A percentile compares a stretch with the other conserved stretches of the same genome.
These are phyloP conservation scores for Caenorhabditis sp. DNA, from an alignment of 2,888 invertebrate species.

Conservation along the genomic window DNA sequence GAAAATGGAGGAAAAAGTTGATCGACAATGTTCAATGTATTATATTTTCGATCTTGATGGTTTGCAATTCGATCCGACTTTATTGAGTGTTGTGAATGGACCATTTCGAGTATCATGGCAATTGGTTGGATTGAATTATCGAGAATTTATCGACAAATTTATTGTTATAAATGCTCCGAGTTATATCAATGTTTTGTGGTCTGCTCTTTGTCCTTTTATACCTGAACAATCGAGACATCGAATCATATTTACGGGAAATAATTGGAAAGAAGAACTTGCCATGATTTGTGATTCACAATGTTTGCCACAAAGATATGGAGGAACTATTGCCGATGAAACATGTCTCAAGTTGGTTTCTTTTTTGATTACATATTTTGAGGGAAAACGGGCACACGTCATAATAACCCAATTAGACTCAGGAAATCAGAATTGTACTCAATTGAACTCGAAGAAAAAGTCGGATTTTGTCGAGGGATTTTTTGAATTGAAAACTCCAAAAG, in stretches of 20 bases:
- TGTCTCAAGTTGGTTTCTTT: constrained; percentile 12
- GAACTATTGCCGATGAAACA: constrained; percentile 43
- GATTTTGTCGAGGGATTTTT: too few species aligned
- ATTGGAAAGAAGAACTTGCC: constrained; percentile 51
- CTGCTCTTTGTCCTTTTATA: constrained; percentile 45
- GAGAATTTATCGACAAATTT: constrained; percentile 58
- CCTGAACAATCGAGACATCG: constrained; percentile 45
- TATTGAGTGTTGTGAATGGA: constrained; percentile 48
- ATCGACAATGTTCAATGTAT: constrained; percentile 47
- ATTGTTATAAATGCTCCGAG: constrained; percentile 56
- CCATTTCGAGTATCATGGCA: constrained; percentile 58
- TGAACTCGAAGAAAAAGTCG: too few species aligned
- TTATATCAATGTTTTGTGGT: constrained; percentile 54
- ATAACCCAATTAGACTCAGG: too few species aligned
- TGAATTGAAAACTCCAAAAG: too few species aligned
- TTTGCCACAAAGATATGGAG: constrained; percentile 59
- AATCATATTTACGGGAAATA: constrained; percentile 39
- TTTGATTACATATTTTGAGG: too few species aligned
- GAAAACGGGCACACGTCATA: too few species aligned
- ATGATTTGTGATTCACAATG: constrained; percentile 45
- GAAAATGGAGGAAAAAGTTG: constrained; percentile 74
- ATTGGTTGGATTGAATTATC: constrained; percentile 49
- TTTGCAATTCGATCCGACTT: constrained; percentile 47
- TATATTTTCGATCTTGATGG: constrained; percentile 58
- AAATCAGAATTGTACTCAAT: too few species aligned